Conservation (phyloP, 2,797 vertebrate species). For the Morelia viridis region DNA sequence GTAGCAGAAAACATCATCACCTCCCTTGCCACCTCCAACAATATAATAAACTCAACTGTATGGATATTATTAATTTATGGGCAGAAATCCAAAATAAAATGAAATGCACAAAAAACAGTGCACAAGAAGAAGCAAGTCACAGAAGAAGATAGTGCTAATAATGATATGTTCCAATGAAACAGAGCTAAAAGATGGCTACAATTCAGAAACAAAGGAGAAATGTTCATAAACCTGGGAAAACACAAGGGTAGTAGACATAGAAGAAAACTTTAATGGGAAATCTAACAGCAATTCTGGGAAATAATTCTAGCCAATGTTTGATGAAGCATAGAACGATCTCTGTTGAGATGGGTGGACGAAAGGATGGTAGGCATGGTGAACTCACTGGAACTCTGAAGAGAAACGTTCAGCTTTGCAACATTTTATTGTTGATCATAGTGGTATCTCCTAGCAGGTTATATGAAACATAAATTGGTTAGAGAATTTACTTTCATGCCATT, state of each 20-base stretch:
- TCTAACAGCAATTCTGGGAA: background rate
- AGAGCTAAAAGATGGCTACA: background rate
- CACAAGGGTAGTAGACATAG: background rate
- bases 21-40: background rate
- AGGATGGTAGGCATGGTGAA: background rate
- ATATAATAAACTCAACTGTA: no score
- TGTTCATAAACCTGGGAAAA: background rate
- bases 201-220: background rate
- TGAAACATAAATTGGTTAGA: background rate
- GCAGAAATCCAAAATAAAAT: background rate
- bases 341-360: background rate
- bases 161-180: background rate
- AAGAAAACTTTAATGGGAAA: background rate
- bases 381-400: background rate
- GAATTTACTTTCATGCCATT: background rate
- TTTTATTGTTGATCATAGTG: background rate
- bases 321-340: background rate
- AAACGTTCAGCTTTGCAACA: background rate
- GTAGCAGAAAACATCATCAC: background rate
- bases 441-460: background rate
- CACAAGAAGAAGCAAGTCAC: background rate
- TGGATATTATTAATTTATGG: background rate
- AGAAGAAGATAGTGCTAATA: background rate
- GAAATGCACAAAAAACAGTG: background rate
- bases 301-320: background rate